phyloP scores from a whole-genome alignment of 2,113 vertebrate species.

The Petromus typicus region DNA sequence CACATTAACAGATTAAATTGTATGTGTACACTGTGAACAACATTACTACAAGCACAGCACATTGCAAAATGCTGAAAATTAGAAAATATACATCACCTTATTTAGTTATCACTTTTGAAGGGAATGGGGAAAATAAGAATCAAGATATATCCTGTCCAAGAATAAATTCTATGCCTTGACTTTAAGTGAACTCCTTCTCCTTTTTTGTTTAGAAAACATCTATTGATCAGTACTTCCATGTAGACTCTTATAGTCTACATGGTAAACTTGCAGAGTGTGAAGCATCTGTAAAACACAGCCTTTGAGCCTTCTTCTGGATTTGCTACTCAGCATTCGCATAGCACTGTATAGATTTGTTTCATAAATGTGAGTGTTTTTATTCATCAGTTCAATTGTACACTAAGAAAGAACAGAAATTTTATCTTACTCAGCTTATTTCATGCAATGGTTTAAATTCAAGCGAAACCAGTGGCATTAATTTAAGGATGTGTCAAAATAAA shows the following conservation, averaged over 20 bases:
- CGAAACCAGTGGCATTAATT: not conserved
- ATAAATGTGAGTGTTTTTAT: not conserved
- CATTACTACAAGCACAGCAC: no score
- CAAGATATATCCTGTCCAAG: no score
- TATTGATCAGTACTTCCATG: not conserved
- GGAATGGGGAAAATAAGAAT: no score
- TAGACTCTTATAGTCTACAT: not conserved
- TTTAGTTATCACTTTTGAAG: no score
- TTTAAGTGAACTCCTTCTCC: not conserved
- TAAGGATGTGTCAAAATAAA: not conserved
- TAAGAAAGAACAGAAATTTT: not conserved
- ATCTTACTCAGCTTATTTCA: not conserved
- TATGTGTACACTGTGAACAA: no score
- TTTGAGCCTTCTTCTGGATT: not conserved
- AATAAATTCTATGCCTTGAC: no score
- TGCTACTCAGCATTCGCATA: not conserved
- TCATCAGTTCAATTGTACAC: not conserved
- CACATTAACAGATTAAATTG: no score
- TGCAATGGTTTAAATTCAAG: not conserved
- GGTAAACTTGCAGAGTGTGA: not conserved
- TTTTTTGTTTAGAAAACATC: not conserved
- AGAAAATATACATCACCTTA: no score
- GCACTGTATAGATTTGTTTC: not conserved
- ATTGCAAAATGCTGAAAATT: no score
- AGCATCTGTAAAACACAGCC: not conserved